These are phyloP conservation scores for Chionis minor DNA, from an alignment of 2,113 vertebrate species.

Conservation along the genomic window DNA sequence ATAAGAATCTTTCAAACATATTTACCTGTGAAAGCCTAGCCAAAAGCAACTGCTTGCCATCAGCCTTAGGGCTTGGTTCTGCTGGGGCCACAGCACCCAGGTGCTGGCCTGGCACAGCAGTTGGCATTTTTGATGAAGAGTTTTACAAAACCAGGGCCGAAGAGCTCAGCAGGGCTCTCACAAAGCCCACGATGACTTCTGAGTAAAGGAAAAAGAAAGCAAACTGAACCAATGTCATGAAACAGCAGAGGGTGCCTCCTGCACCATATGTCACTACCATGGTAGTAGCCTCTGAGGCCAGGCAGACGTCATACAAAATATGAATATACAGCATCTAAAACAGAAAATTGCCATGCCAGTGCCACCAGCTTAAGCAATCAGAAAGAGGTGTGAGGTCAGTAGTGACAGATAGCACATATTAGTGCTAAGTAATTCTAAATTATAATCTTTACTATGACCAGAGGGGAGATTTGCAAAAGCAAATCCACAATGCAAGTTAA, in stretches of 20 bases:
- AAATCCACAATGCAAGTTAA: not conserved
- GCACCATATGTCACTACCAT: rapidly evolving
- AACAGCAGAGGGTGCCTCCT: not conserved
- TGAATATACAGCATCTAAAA: not conserved
- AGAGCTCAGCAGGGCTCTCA: not conserved
- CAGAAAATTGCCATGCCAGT: not conserved
- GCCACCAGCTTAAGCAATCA: not conserved
- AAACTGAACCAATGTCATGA: rapidly evolving
- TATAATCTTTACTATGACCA: not conserved
- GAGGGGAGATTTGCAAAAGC: not conserved
- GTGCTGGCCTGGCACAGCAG: not conserved
- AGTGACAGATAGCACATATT: not conserved
- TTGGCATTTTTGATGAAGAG: not conserved
- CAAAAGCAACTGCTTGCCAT: not conserved
- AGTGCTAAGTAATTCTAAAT: not conserved
- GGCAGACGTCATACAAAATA: not conserved
- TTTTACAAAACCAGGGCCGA: not conserved
- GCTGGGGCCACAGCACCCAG: not conserved
- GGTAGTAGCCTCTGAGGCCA: not conserved
- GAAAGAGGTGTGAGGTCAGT: not conserved
- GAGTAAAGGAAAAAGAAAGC: not conserved
- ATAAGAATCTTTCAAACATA: not conserved
- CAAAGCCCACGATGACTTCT: not conserved
- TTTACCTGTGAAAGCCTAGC: not conserved
- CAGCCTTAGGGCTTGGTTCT: not conserved